These are phyloP conservation scores for Alosa alosa DNA, from an alignment of 2,113 vertebrate species.

Conservation along the genomic window DNA sequence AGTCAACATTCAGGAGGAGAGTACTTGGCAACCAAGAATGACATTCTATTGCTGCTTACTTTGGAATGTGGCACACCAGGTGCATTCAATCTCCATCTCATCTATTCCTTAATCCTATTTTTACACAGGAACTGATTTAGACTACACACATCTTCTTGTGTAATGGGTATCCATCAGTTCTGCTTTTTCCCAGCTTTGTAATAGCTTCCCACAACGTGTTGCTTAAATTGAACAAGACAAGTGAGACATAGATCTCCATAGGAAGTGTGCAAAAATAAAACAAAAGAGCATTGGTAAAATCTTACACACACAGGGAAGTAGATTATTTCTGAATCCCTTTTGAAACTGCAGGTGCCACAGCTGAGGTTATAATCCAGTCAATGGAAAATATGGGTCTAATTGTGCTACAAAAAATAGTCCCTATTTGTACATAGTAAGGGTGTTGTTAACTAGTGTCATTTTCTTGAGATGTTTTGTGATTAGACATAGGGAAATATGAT, in stretches of 20 bases:
- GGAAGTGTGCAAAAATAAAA: slow-evolving; percentile 6
- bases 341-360: background rate
- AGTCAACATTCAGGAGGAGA: background rate
- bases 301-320: background rate
- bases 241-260: background rate
- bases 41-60: background rate
- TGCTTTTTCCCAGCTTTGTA: slow-evolving; percentile 7
- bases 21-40: background rate
- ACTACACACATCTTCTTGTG: background rate
- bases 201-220: background rate
- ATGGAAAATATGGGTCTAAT: background rate
- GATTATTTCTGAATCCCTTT: background rate
- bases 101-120: background rate
- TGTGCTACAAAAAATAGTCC: background rate
- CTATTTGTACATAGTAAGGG: no score
- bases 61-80: background rate
- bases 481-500: background rate
- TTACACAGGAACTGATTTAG: background rate
- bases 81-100: background rate
- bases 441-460: background rate
- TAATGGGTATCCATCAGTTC: background rate
- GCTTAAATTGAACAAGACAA: background rate
- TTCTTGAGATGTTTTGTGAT: background rate
- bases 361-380: background rate
- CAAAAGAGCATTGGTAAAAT: background rate